Conservation (phyloP, 2,113 vertebrate genomes). For the Perca flavescens region DNA sequence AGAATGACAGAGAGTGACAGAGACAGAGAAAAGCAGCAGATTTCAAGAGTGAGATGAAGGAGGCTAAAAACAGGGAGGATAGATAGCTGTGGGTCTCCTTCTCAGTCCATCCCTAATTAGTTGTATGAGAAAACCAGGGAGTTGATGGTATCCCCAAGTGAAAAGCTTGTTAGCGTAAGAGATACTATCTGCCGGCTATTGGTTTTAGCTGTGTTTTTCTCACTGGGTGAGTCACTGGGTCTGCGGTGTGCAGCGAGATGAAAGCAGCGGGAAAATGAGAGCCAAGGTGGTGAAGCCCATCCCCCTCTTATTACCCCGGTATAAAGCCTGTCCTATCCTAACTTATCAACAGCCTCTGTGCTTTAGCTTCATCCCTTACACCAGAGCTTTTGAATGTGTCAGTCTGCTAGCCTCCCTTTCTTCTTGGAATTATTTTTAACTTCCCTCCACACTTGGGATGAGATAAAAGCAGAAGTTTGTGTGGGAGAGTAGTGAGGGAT, state of each 20-base stretch:
- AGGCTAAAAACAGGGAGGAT: slow-evolving; percentile 58
- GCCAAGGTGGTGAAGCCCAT: slow-evolving; percentile 60
- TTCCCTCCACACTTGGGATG: slow-evolving; percentile 63
- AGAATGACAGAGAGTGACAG: slow-evolving; percentile 18
- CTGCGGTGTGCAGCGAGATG: slow-evolving; percentile 68
- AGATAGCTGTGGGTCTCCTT: slow-evolving; percentile 76
- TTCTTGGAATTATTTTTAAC: slow-evolving; percentile 76
- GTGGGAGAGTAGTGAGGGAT: slow-evolving; percentile 63
- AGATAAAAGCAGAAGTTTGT: slow-evolving; percentile 76
- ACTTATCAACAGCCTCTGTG: slow-evolving; percentile 58
- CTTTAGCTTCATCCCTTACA: slow-evolving; percentile 50
- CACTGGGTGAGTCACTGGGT: slow-evolving; percentile 74
- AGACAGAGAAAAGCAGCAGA: slow-evolving; percentile 15
- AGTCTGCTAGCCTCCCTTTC: slow-evolving; percentile 64
- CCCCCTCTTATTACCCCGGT: slow-evolving; percentile 49
- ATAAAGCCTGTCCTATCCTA: slow-evolving; percentile 65
- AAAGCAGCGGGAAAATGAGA: slow-evolving; percentile 69
- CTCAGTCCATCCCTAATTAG: slow-evolving; percentile 79
- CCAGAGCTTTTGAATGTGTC: slow-evolving; percentile 59
- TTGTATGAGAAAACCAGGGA: slow-evolving; percentile 69
- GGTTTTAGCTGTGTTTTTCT: slow-evolving; percentile 80
- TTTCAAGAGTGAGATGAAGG: slow-evolving; percentile 36
- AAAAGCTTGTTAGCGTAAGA: slow-evolving; percentile 84
- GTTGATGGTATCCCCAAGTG: slow-evolving; percentile 78
- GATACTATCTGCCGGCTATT: slow-evolving; percentile 81